phyloP scores from a whole-genome alignment of 2,888 invertebrate species.

The Antheraea yamamai region DNA sequence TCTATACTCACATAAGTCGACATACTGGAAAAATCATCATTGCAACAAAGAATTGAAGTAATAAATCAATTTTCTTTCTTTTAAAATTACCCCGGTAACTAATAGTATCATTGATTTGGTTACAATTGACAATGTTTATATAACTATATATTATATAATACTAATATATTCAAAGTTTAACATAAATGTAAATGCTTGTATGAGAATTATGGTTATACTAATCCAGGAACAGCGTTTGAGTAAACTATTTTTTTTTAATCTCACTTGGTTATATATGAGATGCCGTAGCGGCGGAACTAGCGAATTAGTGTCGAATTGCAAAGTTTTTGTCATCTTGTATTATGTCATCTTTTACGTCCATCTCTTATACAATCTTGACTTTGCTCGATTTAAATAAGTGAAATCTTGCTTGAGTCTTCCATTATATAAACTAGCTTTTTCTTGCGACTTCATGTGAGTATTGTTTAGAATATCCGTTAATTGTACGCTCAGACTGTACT shows the following conservation, averaged over 20 bases:
- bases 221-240: background rate
- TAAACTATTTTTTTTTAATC: background rate
- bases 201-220: background rate
- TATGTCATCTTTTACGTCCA: constrained; percentile 1
- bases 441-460: no score
- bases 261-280: background rate
- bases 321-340: constrained; percentile 10
- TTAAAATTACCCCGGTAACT: background rate
- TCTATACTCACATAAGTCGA: no score
- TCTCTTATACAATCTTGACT: constrained; percentile 2
- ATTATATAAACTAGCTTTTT: background rate
- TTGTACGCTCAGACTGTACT: no score
- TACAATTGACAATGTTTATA: background rate
- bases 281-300: background rate
- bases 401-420: background rate
- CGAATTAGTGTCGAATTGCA: constrained; percentile 11
- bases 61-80: background rate
- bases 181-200: background rate
- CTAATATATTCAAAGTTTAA: background rate
- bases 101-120: background rate
- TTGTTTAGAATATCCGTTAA: no score
- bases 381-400: background rate
- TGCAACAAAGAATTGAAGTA: no score
- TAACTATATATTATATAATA: background rate
- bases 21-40: no score